Percentiles rank a stretch among this genome's conserved stretches.
Conservation (phyloP, 2,888 invertebrate genomes). For the Noctua janthe region DNA sequence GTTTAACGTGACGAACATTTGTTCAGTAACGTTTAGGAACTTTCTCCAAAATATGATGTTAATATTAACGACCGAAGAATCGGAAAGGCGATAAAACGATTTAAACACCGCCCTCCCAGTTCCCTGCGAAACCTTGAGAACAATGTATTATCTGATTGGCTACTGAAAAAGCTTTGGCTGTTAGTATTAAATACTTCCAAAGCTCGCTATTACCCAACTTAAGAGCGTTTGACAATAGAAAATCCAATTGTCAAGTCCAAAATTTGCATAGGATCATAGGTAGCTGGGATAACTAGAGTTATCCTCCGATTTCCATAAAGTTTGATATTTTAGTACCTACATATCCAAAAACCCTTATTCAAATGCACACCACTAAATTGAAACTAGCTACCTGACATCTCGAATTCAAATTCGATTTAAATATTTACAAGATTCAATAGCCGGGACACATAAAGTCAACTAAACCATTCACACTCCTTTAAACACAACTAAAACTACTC, state of each 20-base stretch:
- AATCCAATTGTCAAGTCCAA: slow-evolving; percentile 17
- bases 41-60: slow-evolving; percentile 41
- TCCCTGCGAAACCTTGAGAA: not conserved
- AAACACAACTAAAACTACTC: slow-evolving; percentile 69
- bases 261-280: slow-evolving; percentile 45
- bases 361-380: slow-evolving; percentile 55
- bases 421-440: slow-evolving; percentile 47
- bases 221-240: slow-evolving; percentile 15
- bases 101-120: not conserved
- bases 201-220: slow-evolving; percentile 20
- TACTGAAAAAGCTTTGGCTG: slow-evolving; percentile 10
- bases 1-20: slow-evolving; percentile 63
- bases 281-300: slow-evolving; percentile 27
- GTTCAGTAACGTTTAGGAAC: slow-evolving; percentile 37
- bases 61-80: slow-evolving; percentile 36
- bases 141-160: slow-evolving; percentile 25
- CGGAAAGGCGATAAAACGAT: slow-evolving; percentile 17
- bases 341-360: slow-evolving; percentile 52
- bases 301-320: slow-evolving; percentile 47
- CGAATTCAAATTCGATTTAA: slow-evolving; percentile 57
- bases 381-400: slow-evolving; percentile 37
- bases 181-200: not conserved
- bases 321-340: slow-evolving; percentile 45
- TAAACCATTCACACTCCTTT: slow-evolving; percentile 60
- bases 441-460: slow-evolving; percentile 49